A percentile compares a stretch with the other conserved stretches of the same genome.
Evolutionary conservation across 92 coral and sea anemone genomes (phyloP).

Genomic region (Phenganax subtilis): DNA sequence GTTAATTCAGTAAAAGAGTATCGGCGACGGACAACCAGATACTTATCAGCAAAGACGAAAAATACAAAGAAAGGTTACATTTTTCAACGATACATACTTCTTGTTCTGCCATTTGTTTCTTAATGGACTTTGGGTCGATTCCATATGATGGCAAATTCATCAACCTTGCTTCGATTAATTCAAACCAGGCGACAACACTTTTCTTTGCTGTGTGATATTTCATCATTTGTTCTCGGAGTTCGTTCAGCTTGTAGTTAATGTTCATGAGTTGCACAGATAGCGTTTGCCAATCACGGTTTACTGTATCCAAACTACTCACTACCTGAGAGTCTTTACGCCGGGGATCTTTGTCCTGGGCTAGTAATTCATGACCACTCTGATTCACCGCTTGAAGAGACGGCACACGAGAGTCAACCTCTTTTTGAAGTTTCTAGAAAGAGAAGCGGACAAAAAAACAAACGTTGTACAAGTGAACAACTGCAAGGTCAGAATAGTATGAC

Average conservation of each 20-base stretch:
- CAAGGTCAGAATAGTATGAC: background rate
- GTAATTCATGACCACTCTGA: slow-evolving; percentile 92
- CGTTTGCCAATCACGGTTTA: slow-evolving; percentile 93
- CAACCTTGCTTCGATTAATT: slow-evolving; percentile 71
- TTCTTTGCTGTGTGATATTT: slow-evolving; percentile 75
- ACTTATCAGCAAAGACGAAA: background rate
- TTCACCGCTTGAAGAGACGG: slow-evolving; percentile 89
- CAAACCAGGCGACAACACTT: slow-evolving; percentile 72
- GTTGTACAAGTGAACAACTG: background rate
- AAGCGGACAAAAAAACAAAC: background rate
- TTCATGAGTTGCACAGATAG: slow-evolving; percentile 85
- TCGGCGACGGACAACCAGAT: background rate
- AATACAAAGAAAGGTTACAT: background rate
- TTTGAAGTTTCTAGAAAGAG: slow-evolving; percentile 60
- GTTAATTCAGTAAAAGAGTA: background rate
- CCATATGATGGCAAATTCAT: slow-evolving; percentile 83
- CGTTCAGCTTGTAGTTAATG: slow-evolving; percentile 74
- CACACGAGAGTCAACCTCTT: slow-evolving; percentile 85
- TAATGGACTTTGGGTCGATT: slow-evolving; percentile 86
- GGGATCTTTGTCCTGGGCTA: slow-evolving; percentile 68
- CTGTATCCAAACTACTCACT: slow-evolving; percentile 76
- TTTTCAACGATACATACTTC: slow-evolving; percentile 51
- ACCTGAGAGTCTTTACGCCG: slow-evolving; percentile 75
- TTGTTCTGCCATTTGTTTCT: slow-evolving; percentile 80
- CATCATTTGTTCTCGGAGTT: slow-evolving; percentile 76